Base-by-base conservation (phyloP, 2,113 vertebrate genomes). In the Callipepla squamata region DNA sequence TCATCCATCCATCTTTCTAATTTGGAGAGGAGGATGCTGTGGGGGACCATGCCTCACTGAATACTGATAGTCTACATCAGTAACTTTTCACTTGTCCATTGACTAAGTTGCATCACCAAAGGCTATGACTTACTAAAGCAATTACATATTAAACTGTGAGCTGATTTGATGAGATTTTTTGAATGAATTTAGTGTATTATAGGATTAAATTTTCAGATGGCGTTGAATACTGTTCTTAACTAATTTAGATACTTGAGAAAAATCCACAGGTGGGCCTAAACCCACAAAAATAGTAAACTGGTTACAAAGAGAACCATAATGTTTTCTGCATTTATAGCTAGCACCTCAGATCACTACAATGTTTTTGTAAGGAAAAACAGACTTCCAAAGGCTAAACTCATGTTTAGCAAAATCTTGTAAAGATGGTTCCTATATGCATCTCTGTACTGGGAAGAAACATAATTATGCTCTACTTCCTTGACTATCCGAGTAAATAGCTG, bases 361-460 rank as follows among this genome's bases (percentile, higher is more conserved):
- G 0, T 1, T 0, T 44, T 1, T 63, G 20, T 22, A 80, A 58
- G 80, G 13, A 38, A 86, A 85, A 63, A 30, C 2, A 81, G 18
- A 25, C 38, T 36, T 18, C 18, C 48, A 77, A 45, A 62, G 6
- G 32, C 19, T 67, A 67, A 50, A 61, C 5, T 9, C 13, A 13
- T 20, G 25, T 67, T 50, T 47, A 75, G 28, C 32, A 76, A 13
- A 9, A 9, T 16, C 9, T 5, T 25, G 32, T 47, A 42, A 5
- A 19, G 7, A 30, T 30, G 10, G 18, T 50, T 25, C n/a, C 45
- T 30, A 13, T 0, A 1, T 8, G 11, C 16, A 23, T 15, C 30
- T 79, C 82, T n/a, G 1, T 7, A 34, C 11, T 28, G 47, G 34
- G 28, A 85, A 65, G 40, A 72, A 79, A 79, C 7, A 76, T 25